Conservation (phyloP, 2,113 vertebrate species). For the Aegithalos caudatus region DNA sequence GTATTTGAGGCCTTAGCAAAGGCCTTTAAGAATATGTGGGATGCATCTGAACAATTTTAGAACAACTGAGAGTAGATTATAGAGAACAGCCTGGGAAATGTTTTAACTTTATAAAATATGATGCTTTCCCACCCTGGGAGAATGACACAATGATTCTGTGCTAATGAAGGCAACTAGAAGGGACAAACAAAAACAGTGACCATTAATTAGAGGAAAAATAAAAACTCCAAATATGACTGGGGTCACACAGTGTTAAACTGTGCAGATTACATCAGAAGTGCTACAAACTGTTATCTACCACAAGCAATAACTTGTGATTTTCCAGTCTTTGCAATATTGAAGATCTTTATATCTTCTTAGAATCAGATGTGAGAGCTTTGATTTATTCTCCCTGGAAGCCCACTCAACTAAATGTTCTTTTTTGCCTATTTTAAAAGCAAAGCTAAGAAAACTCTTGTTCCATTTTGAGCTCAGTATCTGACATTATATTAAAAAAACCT, state of each 20-base stretch:
- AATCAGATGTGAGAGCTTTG: background rate
- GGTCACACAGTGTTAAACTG: background rate
- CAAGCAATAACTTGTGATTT: background rate
- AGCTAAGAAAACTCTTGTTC: background rate
- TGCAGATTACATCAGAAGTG: background rate
- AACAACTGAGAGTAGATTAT: background rate
- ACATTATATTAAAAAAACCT: background rate
- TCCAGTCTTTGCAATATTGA: background rate
- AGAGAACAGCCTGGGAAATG: background rate
- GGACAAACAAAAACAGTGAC: background rate
- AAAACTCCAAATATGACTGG: background rate
- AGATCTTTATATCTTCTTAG: background rate
- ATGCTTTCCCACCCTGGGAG: background rate
- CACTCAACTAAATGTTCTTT: background rate
- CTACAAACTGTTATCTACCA: background rate
- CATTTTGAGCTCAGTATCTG: constrained; percentile 7
- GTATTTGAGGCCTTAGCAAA: background rate
- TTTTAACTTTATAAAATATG: background rate
- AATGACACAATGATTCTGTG: background rate
- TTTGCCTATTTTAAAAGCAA: background rate
- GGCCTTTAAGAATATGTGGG: background rate
- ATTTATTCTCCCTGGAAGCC: background rate
- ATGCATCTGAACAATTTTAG: background rate
- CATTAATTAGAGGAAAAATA: background rate
- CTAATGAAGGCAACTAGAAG: background rate